Conservation (phyloP, 2,797 vertebrate genomes). For the Anguilla obscura region DNA sequence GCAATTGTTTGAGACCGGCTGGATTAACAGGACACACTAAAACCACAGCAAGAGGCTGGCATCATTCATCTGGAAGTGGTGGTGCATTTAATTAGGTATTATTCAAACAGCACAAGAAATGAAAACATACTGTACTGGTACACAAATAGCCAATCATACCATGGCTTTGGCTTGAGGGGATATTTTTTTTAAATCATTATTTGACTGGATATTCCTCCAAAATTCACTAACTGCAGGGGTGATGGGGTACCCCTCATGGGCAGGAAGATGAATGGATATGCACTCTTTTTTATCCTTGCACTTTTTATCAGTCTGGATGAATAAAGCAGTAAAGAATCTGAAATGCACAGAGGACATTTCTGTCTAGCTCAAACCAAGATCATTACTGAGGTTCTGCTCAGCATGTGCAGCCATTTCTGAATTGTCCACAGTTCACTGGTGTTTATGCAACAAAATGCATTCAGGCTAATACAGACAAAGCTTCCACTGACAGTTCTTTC, state of each 20-base stretch:
- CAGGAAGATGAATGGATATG: background rate
- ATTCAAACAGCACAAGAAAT: background rate
- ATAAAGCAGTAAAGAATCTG: background rate
- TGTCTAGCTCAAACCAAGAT: background rate
- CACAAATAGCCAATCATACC: background rate
- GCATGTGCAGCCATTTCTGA: background rate
- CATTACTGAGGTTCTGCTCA: background rate
- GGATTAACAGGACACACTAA: background rate
- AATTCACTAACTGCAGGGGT: background rate
- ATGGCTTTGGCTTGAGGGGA: background rate
- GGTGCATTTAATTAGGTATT: background rate
- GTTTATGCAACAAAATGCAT: conserved; percentile 1
- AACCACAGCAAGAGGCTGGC: background rate
- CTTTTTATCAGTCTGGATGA: background rate
- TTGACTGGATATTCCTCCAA: background rate
- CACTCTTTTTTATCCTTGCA: background rate
- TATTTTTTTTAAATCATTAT: background rate
- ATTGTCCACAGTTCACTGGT: conserved; percentile 11
- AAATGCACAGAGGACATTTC: background rate
- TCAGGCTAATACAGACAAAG: background rate
- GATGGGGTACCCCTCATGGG: background rate
- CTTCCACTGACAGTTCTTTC: background rate
- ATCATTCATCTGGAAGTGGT: background rate
- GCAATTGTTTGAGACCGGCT: background rate
- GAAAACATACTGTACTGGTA: background rate